Conservation (phyloP, 1,140 invertebrate genomes). For the Philotrypesis tridentata region DNA sequence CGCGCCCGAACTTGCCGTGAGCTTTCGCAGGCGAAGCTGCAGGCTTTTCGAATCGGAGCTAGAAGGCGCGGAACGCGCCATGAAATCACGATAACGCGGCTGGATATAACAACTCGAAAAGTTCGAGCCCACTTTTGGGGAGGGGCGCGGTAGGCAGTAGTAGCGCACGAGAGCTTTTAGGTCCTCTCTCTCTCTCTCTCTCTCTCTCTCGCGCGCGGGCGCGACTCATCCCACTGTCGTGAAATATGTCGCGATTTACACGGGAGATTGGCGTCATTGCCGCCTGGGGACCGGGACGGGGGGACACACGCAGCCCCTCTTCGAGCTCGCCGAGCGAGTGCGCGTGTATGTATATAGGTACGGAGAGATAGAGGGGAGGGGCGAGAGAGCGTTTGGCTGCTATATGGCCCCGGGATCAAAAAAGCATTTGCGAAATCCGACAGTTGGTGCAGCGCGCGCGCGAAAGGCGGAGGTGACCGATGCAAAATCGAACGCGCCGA, state of each 20-base stretch:
- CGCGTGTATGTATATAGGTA: too few relatives aligned
- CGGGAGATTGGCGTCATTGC: slow-evolving; percentile 72
- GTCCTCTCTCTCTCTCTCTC: too few relatives aligned
- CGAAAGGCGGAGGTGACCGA: slow-evolving; percentile 55
- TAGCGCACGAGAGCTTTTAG: slow-evolving; percentile 5
- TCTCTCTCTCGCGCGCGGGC: too few relatives aligned
- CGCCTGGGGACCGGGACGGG: slow-evolving; percentile 68
- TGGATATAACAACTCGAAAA: slow-evolving; percentile 57
- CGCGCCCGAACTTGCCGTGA: background rate
- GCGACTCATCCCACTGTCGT: slow-evolving; percentile 56
- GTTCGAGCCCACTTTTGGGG: slow-evolving; percentile 52
- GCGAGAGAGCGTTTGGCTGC: background rate
- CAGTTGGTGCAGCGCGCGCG: background rate
- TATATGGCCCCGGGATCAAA: slow-evolving; percentile 64
- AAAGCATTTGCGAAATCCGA: slow-evolving; percentile 70
- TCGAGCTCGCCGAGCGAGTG: too few relatives aligned
- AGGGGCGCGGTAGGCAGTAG: too few relatives aligned
- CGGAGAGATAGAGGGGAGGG: too few relatives aligned
- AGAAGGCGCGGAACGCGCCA: background rate
- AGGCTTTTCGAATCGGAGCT: slow-evolving; percentile 26
- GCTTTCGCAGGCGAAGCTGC: slow-evolving; percentile 22
- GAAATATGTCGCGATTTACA: slow-evolving; percentile 74
- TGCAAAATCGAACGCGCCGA: slow-evolving; percentile 66
- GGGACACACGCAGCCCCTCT: too few relatives aligned
- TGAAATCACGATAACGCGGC: slow-evolving; percentile 54